A percentile compares a stretch with the other conserved stretches of the same genome.
Evolutionary conservation across 2,888 invertebrate genomes (phyloP).

Genomic region (Buathra laborator): DNA sequence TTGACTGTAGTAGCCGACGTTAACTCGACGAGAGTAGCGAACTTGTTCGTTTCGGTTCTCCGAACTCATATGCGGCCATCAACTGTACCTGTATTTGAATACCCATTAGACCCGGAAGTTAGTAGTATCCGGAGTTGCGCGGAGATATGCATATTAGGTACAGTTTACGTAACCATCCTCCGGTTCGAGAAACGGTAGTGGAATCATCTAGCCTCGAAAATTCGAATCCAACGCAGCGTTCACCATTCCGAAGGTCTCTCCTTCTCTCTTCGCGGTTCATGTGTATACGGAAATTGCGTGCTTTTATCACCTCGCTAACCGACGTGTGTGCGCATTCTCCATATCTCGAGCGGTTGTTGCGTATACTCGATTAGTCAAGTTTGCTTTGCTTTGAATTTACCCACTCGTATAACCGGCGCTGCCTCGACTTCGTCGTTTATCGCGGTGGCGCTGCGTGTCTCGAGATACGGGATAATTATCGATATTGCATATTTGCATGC

Average conservation of each 20-base stretch:
- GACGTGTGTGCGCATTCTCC: slow-evolving; percentile 10
- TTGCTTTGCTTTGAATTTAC: background rate
- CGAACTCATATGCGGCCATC: background rate
- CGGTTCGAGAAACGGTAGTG: background rate
- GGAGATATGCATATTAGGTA: slow-evolving; percentile 11
- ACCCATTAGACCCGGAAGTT: slow-evolving; percentile 1
- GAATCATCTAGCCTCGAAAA: slow-evolving; percentile 2
- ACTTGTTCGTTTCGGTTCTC: slow-evolving; percentile 12
- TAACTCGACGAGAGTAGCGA: background rate
- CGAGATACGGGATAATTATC: slow-evolving; percentile 46
- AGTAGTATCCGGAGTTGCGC: background rate
- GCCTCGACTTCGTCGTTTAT: background rate
- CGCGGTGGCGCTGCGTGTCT: background rate
- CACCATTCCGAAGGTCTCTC: background rate
- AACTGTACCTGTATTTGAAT: slow-evolving; percentile 17
- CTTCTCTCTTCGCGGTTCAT: background rate
- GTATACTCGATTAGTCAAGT: slow-evolving; percentile 33
- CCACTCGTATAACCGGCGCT: background rate
- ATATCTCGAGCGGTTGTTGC: background rate
- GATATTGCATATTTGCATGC: slow-evolving; percentile 23
- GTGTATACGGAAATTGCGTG: slow-evolving; percentile 4
- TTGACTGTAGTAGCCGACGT: background rate
- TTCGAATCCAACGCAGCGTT: background rate
- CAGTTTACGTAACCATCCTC: slow-evolving; percentile 9
- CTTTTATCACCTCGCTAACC: slow-evolving; percentile 12